Conservation (phyloP, 2,888 invertebrate genomes). For the Invenusta paracnida region DNA sequence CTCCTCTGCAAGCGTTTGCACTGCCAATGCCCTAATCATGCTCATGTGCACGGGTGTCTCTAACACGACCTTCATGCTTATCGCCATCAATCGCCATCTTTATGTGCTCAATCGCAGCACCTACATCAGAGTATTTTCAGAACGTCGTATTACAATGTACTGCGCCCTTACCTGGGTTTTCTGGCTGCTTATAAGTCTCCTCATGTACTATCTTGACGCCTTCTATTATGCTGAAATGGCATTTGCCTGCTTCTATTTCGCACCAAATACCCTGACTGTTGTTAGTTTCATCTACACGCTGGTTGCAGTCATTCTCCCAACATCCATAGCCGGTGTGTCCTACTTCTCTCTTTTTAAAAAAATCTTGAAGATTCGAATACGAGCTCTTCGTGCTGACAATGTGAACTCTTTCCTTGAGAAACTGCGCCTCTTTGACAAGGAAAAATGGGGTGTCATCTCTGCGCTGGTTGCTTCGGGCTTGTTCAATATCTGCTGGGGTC, state of each 20-base stretch:
- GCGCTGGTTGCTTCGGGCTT: constrained; percentile 22
- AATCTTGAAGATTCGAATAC: background rate
- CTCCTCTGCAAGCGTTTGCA: background rate
- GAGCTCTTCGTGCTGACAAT: background rate
- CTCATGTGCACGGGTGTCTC: constrained; percentile 40
- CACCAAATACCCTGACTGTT: constrained; percentile 36
- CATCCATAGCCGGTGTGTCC: constrained; percentile 20
- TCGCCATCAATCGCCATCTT: constrained; percentile 41
- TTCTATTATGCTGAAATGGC: constrained; percentile 38
- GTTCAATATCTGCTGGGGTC: constrained; percentile 43
- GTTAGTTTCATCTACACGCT: constrained; percentile 34
- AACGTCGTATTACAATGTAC: constrained; percentile 24
- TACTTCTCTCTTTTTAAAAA: constrained; percentile 41
- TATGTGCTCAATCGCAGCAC: constrained; percentile 34
- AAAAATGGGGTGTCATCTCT: constrained; percentile 30
- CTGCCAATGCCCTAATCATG: constrained; percentile 32
- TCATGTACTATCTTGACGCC: background rate
- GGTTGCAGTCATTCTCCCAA: constrained; percentile 37
- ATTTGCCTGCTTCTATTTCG: constrained; percentile 42
- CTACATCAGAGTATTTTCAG: constrained; percentile 37
- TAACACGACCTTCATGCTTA: constrained; percentile 42
- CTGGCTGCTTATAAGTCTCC: constrained; percentile 33
- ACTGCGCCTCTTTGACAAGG: background rate
- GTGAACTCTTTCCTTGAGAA: background rate
- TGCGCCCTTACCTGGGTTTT: constrained; percentile 31